phyloP scores from a whole-genome alignment of 2,797 vertebrate species.

The Alfaro cultratus region DNA sequence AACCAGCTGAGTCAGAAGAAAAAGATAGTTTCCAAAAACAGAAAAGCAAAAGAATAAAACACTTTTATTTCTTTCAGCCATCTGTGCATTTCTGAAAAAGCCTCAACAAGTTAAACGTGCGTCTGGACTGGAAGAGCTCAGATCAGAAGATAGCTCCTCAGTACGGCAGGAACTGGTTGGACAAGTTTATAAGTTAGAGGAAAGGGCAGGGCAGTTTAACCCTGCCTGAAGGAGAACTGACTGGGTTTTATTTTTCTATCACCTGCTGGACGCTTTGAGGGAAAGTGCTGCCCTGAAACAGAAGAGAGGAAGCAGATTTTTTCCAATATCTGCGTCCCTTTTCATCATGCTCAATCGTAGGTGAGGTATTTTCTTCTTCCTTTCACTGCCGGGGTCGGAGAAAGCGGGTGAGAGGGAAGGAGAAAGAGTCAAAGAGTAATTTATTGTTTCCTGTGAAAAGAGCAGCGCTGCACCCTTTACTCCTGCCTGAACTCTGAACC shows the following conservation, averaged over 20 bases:
- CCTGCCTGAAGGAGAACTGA: constrained; percentile 65
- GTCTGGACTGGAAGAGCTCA: constrained; percentile 64
- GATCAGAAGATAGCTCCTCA: constrained; percentile 74
- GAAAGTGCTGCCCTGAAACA: constrained; percentile 47
- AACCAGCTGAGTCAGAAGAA: constrained; percentile 27
- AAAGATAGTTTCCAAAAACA: not conserved
- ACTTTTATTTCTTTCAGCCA: not conserved
- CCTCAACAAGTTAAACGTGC: constrained; percentile 66
- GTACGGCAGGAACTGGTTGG: constrained; percentile 79
- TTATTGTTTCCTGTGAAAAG: constrained; percentile 85
- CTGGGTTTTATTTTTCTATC: constrained; percentile 54
- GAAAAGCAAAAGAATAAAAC: not conserved
- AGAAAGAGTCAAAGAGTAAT: constrained; percentile 78
- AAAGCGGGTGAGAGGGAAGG: constrained; percentile 52
- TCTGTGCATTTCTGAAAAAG: constrained; percentile 39
- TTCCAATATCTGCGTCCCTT: constrained; percentile 43
- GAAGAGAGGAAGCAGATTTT: constrained; percentile 26
- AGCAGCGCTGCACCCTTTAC: constrained; percentile 73
- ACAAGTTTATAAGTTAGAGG: constrained; percentile 78
- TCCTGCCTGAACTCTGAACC: constrained; percentile 78
- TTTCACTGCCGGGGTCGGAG: constrained; percentile 18
- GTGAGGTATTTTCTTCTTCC: constrained; percentile 53
- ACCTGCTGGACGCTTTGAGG: constrained; percentile 51
- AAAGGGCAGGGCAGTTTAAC: constrained; percentile 79
- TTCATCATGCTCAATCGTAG: constrained; percentile 46